phyloP scores from a whole-genome alignment of 2,888 invertebrate genomes.

The Apotomis capreana region DNA sequence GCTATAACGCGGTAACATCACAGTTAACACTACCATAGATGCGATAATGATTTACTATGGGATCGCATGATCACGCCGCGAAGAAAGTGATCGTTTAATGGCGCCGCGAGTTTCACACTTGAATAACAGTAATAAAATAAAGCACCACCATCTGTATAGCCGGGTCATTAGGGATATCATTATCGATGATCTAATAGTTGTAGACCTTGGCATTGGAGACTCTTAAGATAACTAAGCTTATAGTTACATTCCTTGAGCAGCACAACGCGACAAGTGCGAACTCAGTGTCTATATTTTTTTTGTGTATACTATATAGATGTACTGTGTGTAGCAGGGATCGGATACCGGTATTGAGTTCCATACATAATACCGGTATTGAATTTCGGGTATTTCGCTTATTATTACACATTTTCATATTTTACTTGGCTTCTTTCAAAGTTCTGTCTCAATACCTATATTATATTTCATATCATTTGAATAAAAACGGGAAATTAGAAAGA shows the following conservation, averaged over 20 bases:
- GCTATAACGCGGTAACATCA: not conserved
- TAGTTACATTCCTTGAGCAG: not conserved
- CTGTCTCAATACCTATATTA: too few relatives aligned
- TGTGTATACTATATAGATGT: too few relatives aligned
- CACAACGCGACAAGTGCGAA: too few relatives aligned
- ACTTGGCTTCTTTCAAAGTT: too few relatives aligned
- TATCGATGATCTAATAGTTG: slow-evolving; percentile 29
- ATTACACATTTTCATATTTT: too few relatives aligned
- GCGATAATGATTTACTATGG: slow-evolving; percentile 48
- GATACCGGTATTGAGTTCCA: too few relatives aligned
- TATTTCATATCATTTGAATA: too few relatives aligned
- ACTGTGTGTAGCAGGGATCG: too few relatives aligned
- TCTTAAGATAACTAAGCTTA: not conserved
- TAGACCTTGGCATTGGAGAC: slow-evolving; percentile 41
- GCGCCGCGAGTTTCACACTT: slow-evolving; percentile 57
- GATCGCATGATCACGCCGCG: slow-evolving; percentile 56
- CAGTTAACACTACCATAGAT: slow-evolving; percentile 6
- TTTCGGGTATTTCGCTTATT: too few relatives aligned
- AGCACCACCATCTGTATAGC: not conserved
- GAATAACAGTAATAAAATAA: slow-evolving; percentile 42
- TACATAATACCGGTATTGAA: too few relatives aligned
- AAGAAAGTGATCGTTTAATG: slow-evolving; percentile 53
- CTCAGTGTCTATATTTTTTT: too few relatives aligned
- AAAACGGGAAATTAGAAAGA: too few relatives aligned
- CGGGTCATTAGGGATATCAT: slow-evolving; percentile 17